phyloP scores from a whole-genome alignment of 30 jellyfish, hydroid and myxozoan species.

The Mastigias papua region DNA sequence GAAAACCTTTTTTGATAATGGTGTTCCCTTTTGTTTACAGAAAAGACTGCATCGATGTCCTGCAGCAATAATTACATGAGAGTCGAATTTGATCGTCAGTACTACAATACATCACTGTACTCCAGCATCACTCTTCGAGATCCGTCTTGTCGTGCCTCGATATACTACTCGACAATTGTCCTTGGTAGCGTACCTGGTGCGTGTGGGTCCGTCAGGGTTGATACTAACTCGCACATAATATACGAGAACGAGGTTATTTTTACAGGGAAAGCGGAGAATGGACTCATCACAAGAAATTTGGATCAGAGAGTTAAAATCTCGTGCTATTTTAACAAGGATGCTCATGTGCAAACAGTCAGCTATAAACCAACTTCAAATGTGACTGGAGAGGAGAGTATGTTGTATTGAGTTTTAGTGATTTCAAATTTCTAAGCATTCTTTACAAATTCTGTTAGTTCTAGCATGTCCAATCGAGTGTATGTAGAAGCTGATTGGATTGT shows the following conservation, averaged over 20 bases:
- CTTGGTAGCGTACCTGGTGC: slow-evolving; percentile 31
- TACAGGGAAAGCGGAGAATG: slow-evolving; percentile 9
- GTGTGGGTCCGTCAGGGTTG: slow-evolving; percentile 21
- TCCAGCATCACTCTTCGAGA: slow-evolving; percentile 48
- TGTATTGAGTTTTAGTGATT: no score
- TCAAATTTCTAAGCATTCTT: no score
- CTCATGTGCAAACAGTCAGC: neutral
- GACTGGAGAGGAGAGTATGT: slow-evolving; percentile 22
- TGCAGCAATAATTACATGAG: slow-evolving; percentile 48
- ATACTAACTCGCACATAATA: slow-evolving; percentile 16
- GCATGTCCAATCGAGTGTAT: no score
- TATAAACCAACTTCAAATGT: slow-evolving; percentile 17
- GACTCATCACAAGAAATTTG: slow-evolving; percentile 1
- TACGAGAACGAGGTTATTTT: slow-evolving; percentile 38
- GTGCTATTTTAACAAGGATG: neutral
- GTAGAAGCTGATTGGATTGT: no score
- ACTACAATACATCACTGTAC: slow-evolving; percentile 14
- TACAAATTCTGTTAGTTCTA: no score
- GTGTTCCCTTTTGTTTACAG: neutral
- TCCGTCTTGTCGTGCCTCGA: slow-evolving; percentile 6
- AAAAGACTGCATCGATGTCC: slow-evolving; percentile 1
- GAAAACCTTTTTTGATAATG: no score
- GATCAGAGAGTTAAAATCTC: slow-evolving; percentile 3
- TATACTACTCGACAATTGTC: neutral
- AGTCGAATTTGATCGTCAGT: slow-evolving; percentile 6